Evolutionary conservation across 2,113 vertebrate genomes (phyloP), one percentile per base, ranked within the genome.

Genomic region (Aplodontia rufa): DNA sequence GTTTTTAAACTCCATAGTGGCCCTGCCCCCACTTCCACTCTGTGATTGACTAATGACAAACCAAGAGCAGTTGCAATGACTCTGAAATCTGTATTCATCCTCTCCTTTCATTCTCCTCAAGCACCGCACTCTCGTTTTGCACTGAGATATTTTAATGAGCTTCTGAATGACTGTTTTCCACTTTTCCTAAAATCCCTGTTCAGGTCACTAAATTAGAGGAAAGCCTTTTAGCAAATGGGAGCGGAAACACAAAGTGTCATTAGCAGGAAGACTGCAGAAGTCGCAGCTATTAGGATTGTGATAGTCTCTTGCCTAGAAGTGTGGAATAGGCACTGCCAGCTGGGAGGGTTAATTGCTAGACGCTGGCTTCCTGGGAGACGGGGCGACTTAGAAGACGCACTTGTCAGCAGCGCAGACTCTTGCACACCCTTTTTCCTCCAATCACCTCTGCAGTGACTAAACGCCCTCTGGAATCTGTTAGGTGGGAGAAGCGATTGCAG

Each of bases 261-360:
- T 96, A 98, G 58, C 35, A 1, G 69, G 95, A 93, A 85, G 93
- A 51, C 80, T 83, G 87, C 75, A 79, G 30, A 94, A 97, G 94
- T 94, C 96, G 95, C 71, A 92, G 96, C 94, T 84, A 72, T 92
- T 93, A 96, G 87, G 95, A 93, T 90, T 53, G 85, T 45, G 51
- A 93, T 95, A 85, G 66, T 92, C 96, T 68, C 84, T 81, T 96
- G 86, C 93, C 76, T 83, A 26, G 53, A 95, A 53, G 51, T 92
- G 60, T 84, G 89, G 91, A 94, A 97, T 95, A 97, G 96, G 93
- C 13, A 1, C 60, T 64, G 72, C 19, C 72, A 94, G 94, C 95
- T 96, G 94, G 97, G 98, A 97, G 92, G 97, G 89, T 95, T 98
- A 98, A 98, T 97, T 91, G 94, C 93, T 96, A 96, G 96, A 86